A percentile compares a stretch with the other conserved stretches of the same genome.
These are phyloP conservation scores for Gobius niger DNA, from an alignment of 2,113 vertebrate species.

Conservation along the genomic window DNA sequence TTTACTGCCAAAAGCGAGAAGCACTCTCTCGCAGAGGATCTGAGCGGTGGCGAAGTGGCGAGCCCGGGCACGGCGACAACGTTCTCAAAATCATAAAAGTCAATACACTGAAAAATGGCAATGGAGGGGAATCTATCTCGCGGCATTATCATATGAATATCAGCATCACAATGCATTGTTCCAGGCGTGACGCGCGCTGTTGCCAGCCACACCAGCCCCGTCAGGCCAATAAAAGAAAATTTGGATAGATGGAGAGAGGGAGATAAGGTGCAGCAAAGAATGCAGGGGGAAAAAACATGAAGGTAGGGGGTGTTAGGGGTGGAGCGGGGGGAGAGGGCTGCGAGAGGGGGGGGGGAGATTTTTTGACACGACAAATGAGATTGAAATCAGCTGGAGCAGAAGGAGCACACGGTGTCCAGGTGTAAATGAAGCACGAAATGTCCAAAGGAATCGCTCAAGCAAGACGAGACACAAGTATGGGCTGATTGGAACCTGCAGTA, in stretches of 20 bases:
- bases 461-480: background rate
- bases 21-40: no score
- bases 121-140: slow-evolving; percentile 39
- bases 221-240: slow-evolving; percentile 72
- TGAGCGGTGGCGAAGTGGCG: background rate
- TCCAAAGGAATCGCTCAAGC: background rate
- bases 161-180: slow-evolving; percentile 71
- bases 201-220: slow-evolving; percentile 58
- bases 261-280: slow-evolving; percentile 69
- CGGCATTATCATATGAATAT: slow-evolving; percentile 79
- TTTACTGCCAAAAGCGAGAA: no score
- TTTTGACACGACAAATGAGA: slow-evolving; percentile 36
- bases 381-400: slow-evolving; percentile 44
- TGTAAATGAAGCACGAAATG: slow-evolving; percentile 41
- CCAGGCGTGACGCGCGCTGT: slow-evolving; percentile 61
- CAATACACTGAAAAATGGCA: slow-evolving; percentile 13
- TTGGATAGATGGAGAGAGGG: slow-evolving; percentile 70
- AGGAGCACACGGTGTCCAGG: slow-evolving; percentile 37
- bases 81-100: background rate
- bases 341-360: background rate
- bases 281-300: background rate
- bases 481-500: background rate
- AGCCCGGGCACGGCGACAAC: background rate
- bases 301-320: background rate
- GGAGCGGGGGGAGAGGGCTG: background rate